Conservation (phyloP, 2,797 vertebrate species). For the Lophius americanus region DNA sequence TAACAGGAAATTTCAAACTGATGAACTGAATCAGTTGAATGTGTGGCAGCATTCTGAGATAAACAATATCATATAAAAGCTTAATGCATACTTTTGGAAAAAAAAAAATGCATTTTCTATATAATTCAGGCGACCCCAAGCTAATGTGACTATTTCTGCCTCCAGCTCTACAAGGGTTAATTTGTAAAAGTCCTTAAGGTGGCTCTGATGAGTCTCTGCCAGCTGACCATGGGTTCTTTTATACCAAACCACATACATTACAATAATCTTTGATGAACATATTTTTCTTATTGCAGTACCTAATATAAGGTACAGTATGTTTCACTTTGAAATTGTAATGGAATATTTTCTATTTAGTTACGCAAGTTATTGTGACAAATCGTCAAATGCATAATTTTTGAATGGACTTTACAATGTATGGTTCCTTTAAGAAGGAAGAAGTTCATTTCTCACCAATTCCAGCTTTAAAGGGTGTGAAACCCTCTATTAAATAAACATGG, state of each 20-base stretch:
- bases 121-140: no score
- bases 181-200: no score
- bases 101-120: no score
- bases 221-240: no score
- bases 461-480: not conserved
- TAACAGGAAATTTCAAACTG: slow-evolving; percentile 2
- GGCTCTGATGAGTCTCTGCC: no score
- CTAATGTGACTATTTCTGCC: no score
- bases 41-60: not conserved
- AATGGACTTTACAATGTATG: not conserved
- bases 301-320: not conserved
- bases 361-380: no score
- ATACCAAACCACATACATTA: not conserved
- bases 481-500: not conserved
- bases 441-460: no score
- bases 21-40: not conserved
- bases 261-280: not conserved
- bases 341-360: not conserved
- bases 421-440: not conserved
- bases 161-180: no score
- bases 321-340: not conserved
- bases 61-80: no score
- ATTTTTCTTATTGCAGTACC: no score
- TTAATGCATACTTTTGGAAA: no score
- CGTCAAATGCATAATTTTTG: not conserved